Evolutionary conservation across 1,140 invertebrate species (phyloP).

Genomic region (Heliothis subflexa): DNA sequence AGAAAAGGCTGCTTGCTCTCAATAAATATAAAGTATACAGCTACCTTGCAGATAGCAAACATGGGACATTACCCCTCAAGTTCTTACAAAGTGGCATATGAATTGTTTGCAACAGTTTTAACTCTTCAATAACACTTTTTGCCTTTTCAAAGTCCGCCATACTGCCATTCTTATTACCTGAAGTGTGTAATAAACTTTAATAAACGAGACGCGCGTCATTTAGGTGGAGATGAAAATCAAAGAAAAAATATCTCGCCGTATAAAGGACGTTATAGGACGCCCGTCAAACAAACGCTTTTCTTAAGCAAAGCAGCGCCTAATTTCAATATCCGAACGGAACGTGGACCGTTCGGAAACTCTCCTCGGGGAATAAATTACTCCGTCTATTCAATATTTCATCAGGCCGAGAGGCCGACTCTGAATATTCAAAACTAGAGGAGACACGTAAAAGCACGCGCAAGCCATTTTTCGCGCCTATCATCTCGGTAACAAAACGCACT

Average conservation of each 20-base stretch:
- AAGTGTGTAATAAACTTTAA: slow-evolving; percentile 48
- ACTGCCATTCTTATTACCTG: slow-evolving; percentile 33
- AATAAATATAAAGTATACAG: background rate
- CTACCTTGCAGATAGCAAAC: background rate
- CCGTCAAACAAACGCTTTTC: slow-evolving; percentile 81
- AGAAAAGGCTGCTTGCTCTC: too few species aligned
- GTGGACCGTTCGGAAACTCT: slow-evolving; percentile 78
- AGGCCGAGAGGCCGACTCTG: slow-evolving; percentile 79
- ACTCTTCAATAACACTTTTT: slow-evolving; percentile 12
- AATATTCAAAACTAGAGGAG: slow-evolving; percentile 85
- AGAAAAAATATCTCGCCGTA: slow-evolving; percentile 50
- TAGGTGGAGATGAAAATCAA: slow-evolving; percentile 45
- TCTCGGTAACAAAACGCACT: slow-evolving; percentile 86
- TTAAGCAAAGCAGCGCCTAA: slow-evolving; percentile 82
- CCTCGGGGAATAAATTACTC: slow-evolving; percentile 83
- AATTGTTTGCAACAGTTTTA: background rate
- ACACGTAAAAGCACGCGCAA: slow-evolving; percentile 84
- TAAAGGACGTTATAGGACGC: slow-evolving; percentile 61
- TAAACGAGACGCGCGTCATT: slow-evolving; percentile 45
- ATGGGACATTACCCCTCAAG: background rate
- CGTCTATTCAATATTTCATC: slow-evolving; percentile 85
- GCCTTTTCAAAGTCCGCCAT: background rate
- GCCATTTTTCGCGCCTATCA: slow-evolving; percentile 86
- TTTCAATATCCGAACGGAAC: slow-evolving; percentile 84
- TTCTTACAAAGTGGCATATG: background rate